phyloP scores from a whole-genome alignment of 2,888 invertebrate species.

The Hyppa rectilinea region DNA sequence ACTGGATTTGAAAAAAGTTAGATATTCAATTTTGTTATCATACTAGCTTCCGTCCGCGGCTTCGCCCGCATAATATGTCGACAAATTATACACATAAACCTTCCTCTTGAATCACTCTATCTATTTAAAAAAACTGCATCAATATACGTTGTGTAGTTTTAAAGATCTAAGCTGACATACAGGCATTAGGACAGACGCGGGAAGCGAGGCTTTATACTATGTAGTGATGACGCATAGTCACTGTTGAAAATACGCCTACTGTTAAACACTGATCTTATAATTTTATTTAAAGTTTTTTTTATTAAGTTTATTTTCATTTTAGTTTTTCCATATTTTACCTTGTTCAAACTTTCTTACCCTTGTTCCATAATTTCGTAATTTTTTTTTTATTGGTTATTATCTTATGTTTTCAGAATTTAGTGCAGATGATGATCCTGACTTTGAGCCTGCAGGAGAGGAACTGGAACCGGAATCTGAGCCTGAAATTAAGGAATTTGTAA shows the following conservation, averaged over 20 bases:
- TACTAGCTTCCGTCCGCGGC: too few species aligned
- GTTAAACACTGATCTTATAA: neutral
- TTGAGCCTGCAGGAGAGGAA: slow-evolving; percentile 72
- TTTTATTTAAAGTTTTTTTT: neutral
- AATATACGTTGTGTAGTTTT: too few species aligned
- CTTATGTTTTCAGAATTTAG: slow-evolving; percentile 65
- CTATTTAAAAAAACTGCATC: too few species aligned
- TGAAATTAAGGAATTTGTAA: slow-evolving; percentile 67
- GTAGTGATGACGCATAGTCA: neutral
- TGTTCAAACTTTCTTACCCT: neutral
- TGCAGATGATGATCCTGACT: slow-evolving; percentile 82
- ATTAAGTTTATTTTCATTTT: neutral
- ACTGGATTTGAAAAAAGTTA: too few species aligned
- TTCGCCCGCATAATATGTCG: too few species aligned
- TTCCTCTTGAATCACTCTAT: too few species aligned
- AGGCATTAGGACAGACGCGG: too few species aligned
- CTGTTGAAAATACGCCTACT: slow-evolving; percentile 12
- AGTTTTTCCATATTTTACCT: too few species aligned
- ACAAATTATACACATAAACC: too few species aligned
- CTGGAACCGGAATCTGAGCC: slow-evolving; percentile 68
- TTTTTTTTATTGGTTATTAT: neutral
- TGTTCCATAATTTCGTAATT: neutral
- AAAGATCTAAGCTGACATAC: too few species aligned
- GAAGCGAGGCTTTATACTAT: too few species aligned
- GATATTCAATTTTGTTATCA: too few species aligned